Evolutionary conservation across 2,797 vertebrate species (phyloP).

Genomic region (Argentina silus): DNA sequence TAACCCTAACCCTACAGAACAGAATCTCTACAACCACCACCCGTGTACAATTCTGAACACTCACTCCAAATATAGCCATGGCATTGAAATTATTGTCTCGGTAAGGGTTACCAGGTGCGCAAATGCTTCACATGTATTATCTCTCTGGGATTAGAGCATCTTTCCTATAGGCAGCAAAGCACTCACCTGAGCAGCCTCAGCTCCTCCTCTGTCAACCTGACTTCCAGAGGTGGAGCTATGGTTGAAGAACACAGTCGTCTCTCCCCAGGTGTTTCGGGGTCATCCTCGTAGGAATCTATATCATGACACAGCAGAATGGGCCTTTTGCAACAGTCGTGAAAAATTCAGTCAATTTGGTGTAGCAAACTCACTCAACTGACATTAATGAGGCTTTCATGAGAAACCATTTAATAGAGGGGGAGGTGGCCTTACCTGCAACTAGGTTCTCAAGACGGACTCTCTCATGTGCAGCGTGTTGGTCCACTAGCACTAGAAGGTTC

Average conservation of each 20-base stretch:
- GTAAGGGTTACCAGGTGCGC: not conserved
- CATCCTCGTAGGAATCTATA: conserved; percentile 90
- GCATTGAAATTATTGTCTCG: not conserved
- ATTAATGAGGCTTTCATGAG: not conserved
- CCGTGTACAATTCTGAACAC: not conserved
- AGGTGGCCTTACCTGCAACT: conserved; percentile 80
- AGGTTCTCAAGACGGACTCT: conserved; percentile 93
- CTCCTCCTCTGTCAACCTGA: conserved; percentile 89
- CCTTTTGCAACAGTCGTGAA: not conserved
- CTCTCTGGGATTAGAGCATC: no score
- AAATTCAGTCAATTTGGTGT: not conserved
- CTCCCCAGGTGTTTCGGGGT: conserved; percentile 76
- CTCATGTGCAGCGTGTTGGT: conserved; percentile 97
- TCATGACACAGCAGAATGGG: conserved; percentile 34
- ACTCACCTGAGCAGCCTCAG: conserved; percentile 87
- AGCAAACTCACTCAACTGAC: not conserved
- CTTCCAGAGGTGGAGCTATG: conserved; percentile 86
- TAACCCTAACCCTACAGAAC: no score
- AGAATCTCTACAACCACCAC: not conserved
- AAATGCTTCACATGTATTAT: no score
- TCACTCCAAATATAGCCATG: not conserved
- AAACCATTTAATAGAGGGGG: not conserved
- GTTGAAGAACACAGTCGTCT: conserved; percentile 87
- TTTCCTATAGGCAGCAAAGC: conserved; percentile 7
- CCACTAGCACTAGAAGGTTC: conserved; percentile 94